Evolutionary conservation across 2,113 vertebrate genomes (phyloP).

Genomic region (Mola mola): DNA sequence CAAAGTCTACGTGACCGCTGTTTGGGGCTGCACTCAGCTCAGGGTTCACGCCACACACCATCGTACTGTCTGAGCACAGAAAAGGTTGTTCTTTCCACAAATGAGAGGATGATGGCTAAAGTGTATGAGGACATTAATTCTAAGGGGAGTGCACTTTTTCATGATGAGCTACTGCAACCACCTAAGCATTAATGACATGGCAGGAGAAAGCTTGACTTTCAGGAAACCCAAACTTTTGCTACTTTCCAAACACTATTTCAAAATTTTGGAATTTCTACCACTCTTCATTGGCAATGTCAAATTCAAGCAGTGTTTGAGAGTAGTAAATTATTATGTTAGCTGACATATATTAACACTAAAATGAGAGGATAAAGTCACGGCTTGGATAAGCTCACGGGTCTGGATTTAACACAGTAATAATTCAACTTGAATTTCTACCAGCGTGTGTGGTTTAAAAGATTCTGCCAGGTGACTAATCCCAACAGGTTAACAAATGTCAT

Average conservation of each 20-base stretch:
- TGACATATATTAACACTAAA: conserved; percentile 45
- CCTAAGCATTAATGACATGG: conserved; percentile 52
- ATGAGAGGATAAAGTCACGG: conserved; percentile 40
- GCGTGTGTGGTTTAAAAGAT: conserved; percentile 45
- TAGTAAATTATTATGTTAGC: conserved; percentile 41
- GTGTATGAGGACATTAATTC: conserved; percentile 61
- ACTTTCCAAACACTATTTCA: conserved; percentile 22
- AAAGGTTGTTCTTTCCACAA: conserved; percentile 75
- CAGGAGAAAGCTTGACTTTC: conserved; percentile 30
- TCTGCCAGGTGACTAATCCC: conserved; percentile 60
- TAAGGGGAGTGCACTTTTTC: conserved; percentile 60
- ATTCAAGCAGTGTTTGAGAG: conserved; percentile 29
- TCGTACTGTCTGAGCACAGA: conserved; percentile 48
- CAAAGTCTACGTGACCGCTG: conserved; percentile 53
- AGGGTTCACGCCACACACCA: conserved; percentile 55
- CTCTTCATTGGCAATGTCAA: conserved; percentile 32
- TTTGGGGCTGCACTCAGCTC: conserved; percentile 40
- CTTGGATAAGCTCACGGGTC: conserved; percentile 20
- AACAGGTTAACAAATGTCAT: conserved; percentile 72
- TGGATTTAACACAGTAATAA: conserved; percentile 47
- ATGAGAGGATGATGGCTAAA: conserved; percentile 72
- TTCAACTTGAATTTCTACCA: conserved; percentile 49
- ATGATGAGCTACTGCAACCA: conserved; percentile 30
- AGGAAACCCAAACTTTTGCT: conserved; percentile 28
- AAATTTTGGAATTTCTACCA: conserved; percentile 9